Conservation (phyloP, 2,888 invertebrate genomes). For the Tubulanus polymorphus region DNA sequence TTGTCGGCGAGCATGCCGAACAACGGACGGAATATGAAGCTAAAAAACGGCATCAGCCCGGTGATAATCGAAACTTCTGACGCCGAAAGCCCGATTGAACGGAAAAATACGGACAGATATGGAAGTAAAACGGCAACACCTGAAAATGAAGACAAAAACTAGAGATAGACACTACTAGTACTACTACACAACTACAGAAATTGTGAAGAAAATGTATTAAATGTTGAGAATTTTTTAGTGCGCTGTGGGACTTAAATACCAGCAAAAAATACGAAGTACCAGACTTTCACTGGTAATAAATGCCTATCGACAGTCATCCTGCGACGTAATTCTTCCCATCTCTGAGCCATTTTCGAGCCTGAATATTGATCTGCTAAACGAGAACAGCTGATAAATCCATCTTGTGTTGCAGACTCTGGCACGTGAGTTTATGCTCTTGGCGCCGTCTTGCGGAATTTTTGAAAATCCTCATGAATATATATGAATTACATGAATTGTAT, state of each 20-base stretch:
- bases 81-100: constrained; percentile 67
- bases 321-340: not conserved
- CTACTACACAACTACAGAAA: not conserved
- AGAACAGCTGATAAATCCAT: too few relatives aligned
- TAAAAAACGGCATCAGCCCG: constrained; percentile 73
- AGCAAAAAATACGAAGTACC: constrained; percentile 74
- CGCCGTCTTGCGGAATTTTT: too few relatives aligned
- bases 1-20: constrained; percentile 76
- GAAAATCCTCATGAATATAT: too few relatives aligned
- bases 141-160: constrained; percentile 55
- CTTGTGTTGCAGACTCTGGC: too few relatives aligned
- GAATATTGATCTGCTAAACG: too few relatives aligned
- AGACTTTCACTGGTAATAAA: constrained; percentile 77
- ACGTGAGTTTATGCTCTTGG: too few relatives aligned
- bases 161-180: not conserved
- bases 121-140: constrained; percentile 79
- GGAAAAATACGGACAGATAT: constrained; percentile 75
- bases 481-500: too few relatives aligned
- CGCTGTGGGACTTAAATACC: too few relatives aligned
- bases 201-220: not conserved
- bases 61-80: constrained; percentile 75
- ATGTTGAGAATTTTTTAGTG: too few relatives aligned
- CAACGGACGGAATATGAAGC: constrained; percentile 72
- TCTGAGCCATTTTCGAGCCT: too few relatives aligned
- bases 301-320: constrained; percentile 62